Percentiles rank a stretch among this genome's conserved stretches.
These are phyloP conservation scores for Alloplasta piceator DNA, from an alignment of 2,888 invertebrate genomes.

Conservation along the genomic window DNA sequence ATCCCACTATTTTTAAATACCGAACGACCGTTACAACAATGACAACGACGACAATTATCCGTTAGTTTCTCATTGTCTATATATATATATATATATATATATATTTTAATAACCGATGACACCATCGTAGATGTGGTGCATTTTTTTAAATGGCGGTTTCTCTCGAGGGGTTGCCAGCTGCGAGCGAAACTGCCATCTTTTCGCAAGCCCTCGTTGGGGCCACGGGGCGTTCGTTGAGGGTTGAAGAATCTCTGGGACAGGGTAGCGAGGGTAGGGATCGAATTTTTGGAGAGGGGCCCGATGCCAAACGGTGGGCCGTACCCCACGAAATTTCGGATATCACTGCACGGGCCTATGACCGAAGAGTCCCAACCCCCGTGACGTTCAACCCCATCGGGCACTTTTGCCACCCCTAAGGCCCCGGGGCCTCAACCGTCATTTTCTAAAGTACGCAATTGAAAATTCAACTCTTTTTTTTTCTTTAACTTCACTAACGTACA, in stretches of 20 bases:
- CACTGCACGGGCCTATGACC: slow-evolving; percentile 39
- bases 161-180: slow-evolving; percentile 36
- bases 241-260: slow-evolving; percentile 53
- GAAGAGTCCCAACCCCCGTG: slow-evolving; percentile 41
- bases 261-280: slow-evolving; percentile 35
- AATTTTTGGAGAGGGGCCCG: slow-evolving; percentile 25
- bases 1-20: too few relatives aligned
- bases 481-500: slow-evolving; percentile 9
- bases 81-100: too few relatives aligned
- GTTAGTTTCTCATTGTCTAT: slow-evolving; percentile 26
- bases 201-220: slow-evolving; percentile 30
- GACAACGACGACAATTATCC: slow-evolving; percentile 20
- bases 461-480: slow-evolving; percentile 28
- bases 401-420: slow-evolving; percentile 37
- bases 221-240: slow-evolving; percentile 39
- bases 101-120: slow-evolving; percentile 24
- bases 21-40: slow-evolving; percentile 42
- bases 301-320: slow-evolving; percentile 48
- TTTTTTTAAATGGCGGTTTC: slow-evolving; percentile 59
- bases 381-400: background rate
- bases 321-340: slow-evolving; percentile 41
- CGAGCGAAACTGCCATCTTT: slow-evolving; percentile 56
- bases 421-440: slow-evolving; percentile 55
- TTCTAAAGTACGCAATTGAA: slow-evolving; percentile 30
- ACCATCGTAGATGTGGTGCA: slow-evolving; percentile 21